Conservation (phyloP, 2,797 vertebrate genomes). For the Otolemur crassicaudatus region DNA sequence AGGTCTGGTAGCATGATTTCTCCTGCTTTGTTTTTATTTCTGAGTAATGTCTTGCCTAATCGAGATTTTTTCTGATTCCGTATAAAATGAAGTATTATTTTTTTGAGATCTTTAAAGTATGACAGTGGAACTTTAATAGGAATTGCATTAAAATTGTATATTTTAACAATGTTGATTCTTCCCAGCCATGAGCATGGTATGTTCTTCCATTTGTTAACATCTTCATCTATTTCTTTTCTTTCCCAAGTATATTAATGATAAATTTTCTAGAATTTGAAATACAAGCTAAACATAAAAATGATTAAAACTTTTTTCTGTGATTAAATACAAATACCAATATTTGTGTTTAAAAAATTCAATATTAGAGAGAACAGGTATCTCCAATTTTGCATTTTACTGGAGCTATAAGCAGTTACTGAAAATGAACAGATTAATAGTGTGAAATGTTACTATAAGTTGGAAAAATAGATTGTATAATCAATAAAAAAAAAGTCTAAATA, state of each 20-base stretch:
- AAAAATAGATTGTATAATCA: conserved; percentile 54
- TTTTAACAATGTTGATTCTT: too few relatives aligned
- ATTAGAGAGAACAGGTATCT: not conserved
- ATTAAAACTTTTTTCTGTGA: conserved; percentile 33
- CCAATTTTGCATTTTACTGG: conserved; percentile 17
- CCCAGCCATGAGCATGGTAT: too few relatives aligned
- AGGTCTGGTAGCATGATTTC: too few relatives aligned
- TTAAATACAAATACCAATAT: conserved; percentile 60
- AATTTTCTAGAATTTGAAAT: conserved; percentile 51
- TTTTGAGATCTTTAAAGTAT: too few relatives aligned
- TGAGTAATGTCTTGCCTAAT: too few relatives aligned
- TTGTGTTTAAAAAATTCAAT: conserved; percentile 45
- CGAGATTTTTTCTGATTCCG: too few relatives aligned
- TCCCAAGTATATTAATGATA: conserved; percentile 28
- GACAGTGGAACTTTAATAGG: too few relatives aligned
- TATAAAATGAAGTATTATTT: too few relatives aligned
- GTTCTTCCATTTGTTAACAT: too few relatives aligned
- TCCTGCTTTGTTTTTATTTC: too few relatives aligned
- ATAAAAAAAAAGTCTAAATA: conserved; percentile 36
- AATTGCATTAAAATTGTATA: too few relatives aligned
- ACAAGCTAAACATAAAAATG: conserved; percentile 41
- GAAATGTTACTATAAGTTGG: conserved; percentile 26
- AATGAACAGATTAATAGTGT: conserved; percentile 51
- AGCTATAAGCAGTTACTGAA: conserved; percentile 31
- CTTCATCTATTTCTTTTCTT: too few relatives aligned